Conservation (phyloP, 2,797 vertebrate genomes). For the Bufotes viridis region DNA sequence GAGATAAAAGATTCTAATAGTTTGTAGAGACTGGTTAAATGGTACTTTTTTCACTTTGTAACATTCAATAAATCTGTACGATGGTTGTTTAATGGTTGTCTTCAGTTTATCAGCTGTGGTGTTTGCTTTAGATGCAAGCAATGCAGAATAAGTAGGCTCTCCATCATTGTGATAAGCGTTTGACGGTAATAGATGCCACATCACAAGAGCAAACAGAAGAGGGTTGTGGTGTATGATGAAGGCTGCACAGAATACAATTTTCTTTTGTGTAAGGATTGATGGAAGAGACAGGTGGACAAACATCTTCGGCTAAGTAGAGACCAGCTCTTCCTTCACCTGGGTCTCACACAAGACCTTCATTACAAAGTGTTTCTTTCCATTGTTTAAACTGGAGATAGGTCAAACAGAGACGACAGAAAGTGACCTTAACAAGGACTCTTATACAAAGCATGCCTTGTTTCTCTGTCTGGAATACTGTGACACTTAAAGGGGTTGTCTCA, state of each 20-base stretch:
- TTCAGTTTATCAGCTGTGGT: conserved; percentile 28
- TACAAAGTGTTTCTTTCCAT: conserved; percentile 37
- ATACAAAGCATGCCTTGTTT: conserved; percentile 26
- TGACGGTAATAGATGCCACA: conserved; percentile 57
- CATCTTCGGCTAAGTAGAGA: conserved; percentile 58
- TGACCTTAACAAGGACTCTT: conserved; percentile 49
- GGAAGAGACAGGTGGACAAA: conserved; percentile 63
- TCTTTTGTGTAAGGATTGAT: conserved; percentile 54
- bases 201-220: conserved; percentile 51
- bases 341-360: conserved; percentile 40
- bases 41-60: neutral
- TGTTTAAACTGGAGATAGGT: conserved; percentile 53
- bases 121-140: conserved; percentile 35
- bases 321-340: conserved; percentile 60
- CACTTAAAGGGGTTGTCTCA: neutral
- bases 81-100: conserved; percentile 24
- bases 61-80: neutral
- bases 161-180: conserved; percentile 52
- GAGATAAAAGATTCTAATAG: neutral
- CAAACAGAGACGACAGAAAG: conserved; percentile 49
- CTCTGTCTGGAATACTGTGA: neutral
- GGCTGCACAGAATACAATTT: conserved; percentile 48
- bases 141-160: conserved; percentile 26
- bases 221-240: conserved; percentile 46
- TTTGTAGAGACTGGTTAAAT: neutral